A percentile compares a stretch with the other conserved stretches of the same genome.
Evolutionary conservation across 2,797 vertebrate genomes (phyloP).

Genomic region (Furcifer pardalis): DNA sequence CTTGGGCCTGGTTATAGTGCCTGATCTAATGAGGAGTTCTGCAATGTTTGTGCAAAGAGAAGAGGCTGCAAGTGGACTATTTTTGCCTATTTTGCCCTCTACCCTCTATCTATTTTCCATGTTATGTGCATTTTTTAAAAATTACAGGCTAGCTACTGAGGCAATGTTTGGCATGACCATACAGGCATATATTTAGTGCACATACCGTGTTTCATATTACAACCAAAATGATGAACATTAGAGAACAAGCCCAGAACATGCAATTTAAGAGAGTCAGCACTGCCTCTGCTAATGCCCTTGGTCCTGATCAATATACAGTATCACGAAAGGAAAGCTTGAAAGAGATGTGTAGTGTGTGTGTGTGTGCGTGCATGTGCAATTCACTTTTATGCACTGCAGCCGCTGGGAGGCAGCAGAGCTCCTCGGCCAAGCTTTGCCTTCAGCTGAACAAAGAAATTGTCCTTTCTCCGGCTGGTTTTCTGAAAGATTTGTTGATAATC

Average conservation of each 20-base stretch:
- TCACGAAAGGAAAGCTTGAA: not conserved
- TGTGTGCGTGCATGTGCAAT: not conserved
- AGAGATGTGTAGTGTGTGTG: not conserved
- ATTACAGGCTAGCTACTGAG: not conserved
- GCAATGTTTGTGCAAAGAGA: too few relatives aligned
- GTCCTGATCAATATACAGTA: too few relatives aligned
- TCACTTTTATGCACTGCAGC: not conserved
- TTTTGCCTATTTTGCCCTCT: not conserved
- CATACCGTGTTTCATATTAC: not conserved
- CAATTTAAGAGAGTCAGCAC: not conserved
- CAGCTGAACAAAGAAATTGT: not conserved
- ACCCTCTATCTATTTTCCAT: not conserved
- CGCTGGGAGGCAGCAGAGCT: constrained; percentile 3
- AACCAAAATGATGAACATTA: not conserved
- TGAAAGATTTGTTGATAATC: not conserved
- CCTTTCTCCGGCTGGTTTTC: not conserved
- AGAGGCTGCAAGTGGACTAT: too few relatives aligned
- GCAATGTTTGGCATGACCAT: not conserved
- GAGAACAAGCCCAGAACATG: not conserved
- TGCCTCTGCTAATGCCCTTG: not conserved
- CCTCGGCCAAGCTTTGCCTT: not conserved
- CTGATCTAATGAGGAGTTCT: too few relatives aligned
- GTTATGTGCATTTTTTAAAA: not conserved
- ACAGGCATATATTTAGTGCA: not conserved
- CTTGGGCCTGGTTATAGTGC: too few relatives aligned